phyloP scores from a whole-genome alignment of 2,888 invertebrate genomes.

The Torymus aiolomorphi region DNA sequence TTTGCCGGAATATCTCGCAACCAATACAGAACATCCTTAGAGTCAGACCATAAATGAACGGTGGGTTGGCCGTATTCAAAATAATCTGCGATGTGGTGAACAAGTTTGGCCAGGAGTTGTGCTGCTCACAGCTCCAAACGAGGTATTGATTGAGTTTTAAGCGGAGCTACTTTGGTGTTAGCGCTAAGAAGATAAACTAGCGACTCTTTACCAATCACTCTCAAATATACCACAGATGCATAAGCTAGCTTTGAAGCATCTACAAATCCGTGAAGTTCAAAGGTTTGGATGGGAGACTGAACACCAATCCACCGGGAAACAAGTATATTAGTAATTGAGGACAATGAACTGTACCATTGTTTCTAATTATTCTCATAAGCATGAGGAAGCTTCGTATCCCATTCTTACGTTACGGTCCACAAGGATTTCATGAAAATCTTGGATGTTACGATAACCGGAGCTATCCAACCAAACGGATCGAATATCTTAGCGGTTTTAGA shows the following conservation, averaged over 20 bases:
- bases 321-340: background rate
- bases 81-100: background rate
- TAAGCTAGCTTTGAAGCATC: too few species aligned
- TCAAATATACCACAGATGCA: background rate
- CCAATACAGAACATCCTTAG: too few species aligned
- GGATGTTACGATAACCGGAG: background rate
- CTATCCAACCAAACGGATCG: background rate
- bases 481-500: background rate
- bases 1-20: too few species aligned
- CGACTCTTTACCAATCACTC: background rate
- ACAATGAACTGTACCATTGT: background rate
- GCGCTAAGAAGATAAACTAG: background rate
- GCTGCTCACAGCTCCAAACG: constrained; percentile 6
- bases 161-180: constrained; percentile 16
- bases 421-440: background rate
- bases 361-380: too few species aligned
- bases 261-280: background rate
- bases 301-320: constrained; percentile 1
- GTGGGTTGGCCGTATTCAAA: too few species aligned
- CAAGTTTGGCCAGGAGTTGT: background rate
- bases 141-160: background rate
- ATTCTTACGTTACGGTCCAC: background rate
- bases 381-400: background rate
- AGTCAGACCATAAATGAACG: constrained; percentile 18
- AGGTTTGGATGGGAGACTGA: background rate